Evolutionary conservation across 2,888 invertebrate species (phyloP).

Genomic region (Harmothoe impar): DNA sequence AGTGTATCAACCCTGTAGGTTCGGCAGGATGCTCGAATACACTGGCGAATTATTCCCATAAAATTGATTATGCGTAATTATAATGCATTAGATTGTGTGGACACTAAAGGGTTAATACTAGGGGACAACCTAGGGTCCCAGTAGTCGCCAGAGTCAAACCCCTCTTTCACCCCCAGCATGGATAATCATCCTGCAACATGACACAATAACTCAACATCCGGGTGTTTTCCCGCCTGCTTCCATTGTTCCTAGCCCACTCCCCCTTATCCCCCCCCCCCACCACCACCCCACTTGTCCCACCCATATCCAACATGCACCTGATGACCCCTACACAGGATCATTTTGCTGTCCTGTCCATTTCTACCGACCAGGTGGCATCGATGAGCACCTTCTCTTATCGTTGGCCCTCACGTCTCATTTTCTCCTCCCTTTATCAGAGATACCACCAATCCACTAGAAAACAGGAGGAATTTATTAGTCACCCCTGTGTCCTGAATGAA

Average conservation of each 20-base stretch:
- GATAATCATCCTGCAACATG: not conserved
- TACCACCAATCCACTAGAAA: not conserved
- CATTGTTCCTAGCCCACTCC: not conserved
- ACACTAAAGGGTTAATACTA: too few species aligned
- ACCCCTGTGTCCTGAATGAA: not conserved
- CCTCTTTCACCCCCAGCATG: too few species aligned
- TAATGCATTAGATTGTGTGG: too few species aligned
- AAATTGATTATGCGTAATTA: too few species aligned
- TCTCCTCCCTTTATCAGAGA: not conserved
- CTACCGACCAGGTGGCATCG: not conserved
- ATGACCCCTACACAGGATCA: not conserved
- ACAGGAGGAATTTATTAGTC: slow-evolving; percentile 10
- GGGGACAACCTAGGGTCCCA: too few species aligned
- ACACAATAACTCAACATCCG: not conserved
- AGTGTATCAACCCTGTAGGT: too few species aligned
- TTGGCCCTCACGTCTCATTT: too few species aligned
- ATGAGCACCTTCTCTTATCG: not conserved
- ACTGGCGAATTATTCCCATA: too few species aligned
- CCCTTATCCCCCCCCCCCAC: too few species aligned
- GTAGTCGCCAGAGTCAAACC: too few species aligned
- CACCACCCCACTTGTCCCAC: too few species aligned
- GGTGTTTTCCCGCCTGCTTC: not conserved
- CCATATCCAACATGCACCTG: not conserved
- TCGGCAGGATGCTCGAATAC: too few species aligned
- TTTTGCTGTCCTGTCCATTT: not conserved